Base-by-base conservation (phyloP, 2,113 vertebrate genomes). In the Ia io region DNA sequence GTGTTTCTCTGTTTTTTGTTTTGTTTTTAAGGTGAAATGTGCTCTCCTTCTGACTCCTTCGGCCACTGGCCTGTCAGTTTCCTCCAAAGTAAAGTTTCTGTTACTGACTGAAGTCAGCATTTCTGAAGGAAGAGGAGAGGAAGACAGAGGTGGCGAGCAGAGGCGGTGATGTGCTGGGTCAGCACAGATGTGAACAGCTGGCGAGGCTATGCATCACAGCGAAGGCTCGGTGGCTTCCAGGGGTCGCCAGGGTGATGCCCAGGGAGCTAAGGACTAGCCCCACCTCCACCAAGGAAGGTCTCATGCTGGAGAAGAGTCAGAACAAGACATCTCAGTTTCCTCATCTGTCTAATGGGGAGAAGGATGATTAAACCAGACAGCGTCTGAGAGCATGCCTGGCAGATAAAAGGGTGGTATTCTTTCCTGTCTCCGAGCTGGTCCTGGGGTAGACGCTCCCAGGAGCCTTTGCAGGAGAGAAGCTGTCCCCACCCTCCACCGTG, bases 111-210 rank as follows among this genome's bases (percentile, higher is more conserved):
- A 5, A 7, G 84, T 95, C 97, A 97, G 97, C 96, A 79, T 32
- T 96, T 96, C 70, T 82, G 69, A 35, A 92, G 88, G 84, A n/a
- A 76, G 37, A n/a, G n/a, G n/a, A 20, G 44, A 84, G 95, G 92
- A 95, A 82, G 94, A 17, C 87, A 82, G 95, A 88, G 92, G 90
- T 25, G 80, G 95, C 2, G 5, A 28, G 85, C 93, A 67, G 96
- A 95, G 97, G 96, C 18, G 53, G 94, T 22, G 6, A 65, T 92
- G 49, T 0, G 77, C 91, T 71, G 90, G 35, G 0, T 97, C 95
- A 95, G 96, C 96, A 88, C 77, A 37, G 90, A 35, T 3, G 13
- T 1, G 65, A 47, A 1, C 80, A 96, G 77, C 94, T 82, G 84
- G 35, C 0, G 6, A 44, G 63, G 42, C 9, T 23, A 6, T 0